Percentiles rank a stretch among this genome's conserved stretches.
Conservation (phyloP, 2,888 invertebrate genomes). For the Xanthia icteritia region DNA sequence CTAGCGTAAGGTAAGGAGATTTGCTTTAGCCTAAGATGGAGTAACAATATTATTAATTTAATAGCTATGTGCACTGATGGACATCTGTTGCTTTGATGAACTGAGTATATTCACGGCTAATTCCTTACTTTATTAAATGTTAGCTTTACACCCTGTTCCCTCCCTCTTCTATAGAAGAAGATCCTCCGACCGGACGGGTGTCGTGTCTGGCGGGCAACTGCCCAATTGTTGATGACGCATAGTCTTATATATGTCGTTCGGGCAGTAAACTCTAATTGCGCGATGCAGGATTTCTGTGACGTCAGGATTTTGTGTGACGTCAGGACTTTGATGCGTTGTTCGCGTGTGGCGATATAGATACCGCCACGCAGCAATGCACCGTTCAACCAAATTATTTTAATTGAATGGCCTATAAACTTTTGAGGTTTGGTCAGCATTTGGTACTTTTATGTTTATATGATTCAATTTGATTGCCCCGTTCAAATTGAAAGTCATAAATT, state of each 20-base stretch:
- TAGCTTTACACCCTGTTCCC: no score
- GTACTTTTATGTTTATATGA: background rate
- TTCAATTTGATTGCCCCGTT: background rate
- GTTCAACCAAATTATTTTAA: background rate
- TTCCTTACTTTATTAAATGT: background rate
- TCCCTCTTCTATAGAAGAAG: no score
- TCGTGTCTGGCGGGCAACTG: no score
- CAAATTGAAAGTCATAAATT: background rate
- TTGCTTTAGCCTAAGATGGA: conserved; percentile 22
- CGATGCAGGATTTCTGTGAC: no score
- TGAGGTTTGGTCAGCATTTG: background rate
- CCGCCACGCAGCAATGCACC: background rate
- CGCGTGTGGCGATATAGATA: no score
- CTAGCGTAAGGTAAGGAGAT: conserved; percentile 16
- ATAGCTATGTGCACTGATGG: conserved; percentile 12
- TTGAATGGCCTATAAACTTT: background rate
- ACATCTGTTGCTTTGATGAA: conserved; percentile 7
- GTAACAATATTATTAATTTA: conserved; percentile 18
- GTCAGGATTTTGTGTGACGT: no score
- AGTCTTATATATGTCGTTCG: no score
- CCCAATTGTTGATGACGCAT: no score
- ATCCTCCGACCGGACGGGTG: no score
- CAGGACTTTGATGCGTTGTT: no score
- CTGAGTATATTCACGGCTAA: background rate
- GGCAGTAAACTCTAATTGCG: no score